These are phyloP conservation scores for Theonella swinhoei DNA, from an alignment of 37 sponge, comb jelly and placozoan species.

Conservation along the genomic window DNA sequence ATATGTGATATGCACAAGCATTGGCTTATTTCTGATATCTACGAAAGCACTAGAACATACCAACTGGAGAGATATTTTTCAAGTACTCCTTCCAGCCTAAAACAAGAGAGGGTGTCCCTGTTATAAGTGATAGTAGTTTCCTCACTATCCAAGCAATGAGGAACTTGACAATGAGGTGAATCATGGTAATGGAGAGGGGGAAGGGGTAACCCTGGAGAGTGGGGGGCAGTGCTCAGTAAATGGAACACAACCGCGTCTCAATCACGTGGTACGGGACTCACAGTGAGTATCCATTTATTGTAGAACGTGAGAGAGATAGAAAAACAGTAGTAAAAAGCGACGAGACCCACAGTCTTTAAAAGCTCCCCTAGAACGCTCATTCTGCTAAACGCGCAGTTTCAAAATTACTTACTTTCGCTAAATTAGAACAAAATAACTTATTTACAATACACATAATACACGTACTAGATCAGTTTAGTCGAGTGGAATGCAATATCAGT, in stretches of 20 bases:
- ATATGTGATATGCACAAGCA: not conserved
- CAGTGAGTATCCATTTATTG: conserved; percentile 96
- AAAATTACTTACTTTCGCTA: not conserved
- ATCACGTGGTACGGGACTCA: conserved; percentile 38
- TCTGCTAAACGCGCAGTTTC: not conserved
- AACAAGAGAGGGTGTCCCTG: conserved; percentile 24
- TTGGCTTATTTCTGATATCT: not conserved
- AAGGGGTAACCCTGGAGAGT: conserved; percentile 61
- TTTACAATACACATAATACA: not conserved
- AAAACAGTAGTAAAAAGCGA: conserved; percentile 86
- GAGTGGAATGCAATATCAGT: not conserved
- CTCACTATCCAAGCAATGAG: conserved; percentile 75
- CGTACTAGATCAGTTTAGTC: not conserved
- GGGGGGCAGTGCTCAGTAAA: not conserved
- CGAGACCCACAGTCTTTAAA: conserved; percentile 59
- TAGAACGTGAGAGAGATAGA: conserved; percentile 97
- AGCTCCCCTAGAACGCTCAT: not conserved
- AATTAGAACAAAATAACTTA: not conserved
- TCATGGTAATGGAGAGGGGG: conserved; percentile 86
- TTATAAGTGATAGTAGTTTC: not conserved
- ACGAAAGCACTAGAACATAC: conserved; percentile 14
- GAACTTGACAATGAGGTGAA: conserved; percentile 83
- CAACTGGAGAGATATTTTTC: conserved; percentile 59
- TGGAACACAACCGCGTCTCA: conserved; percentile 1
- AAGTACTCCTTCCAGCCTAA: conserved; percentile 71